These are phyloP conservation scores for Apis laboriosa DNA, from an alignment of 1,140 invertebrate species.

Conservation along the genomic window DNA sequence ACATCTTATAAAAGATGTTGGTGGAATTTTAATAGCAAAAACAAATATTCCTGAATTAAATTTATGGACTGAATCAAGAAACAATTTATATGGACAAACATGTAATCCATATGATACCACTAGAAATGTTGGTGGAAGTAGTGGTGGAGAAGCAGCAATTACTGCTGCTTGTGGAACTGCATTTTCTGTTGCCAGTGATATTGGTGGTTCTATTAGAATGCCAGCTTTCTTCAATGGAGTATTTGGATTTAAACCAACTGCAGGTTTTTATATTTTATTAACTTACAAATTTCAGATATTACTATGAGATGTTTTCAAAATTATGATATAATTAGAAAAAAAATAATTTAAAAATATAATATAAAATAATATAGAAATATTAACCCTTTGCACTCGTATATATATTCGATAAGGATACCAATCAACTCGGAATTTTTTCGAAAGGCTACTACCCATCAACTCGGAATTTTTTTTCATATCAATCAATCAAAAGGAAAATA, in stretches of 20 bases:
- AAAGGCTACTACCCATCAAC: no score
- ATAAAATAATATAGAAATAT: no score
- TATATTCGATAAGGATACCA: no score
- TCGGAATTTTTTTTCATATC: no score
- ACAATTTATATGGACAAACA: slow-evolving; percentile 95
- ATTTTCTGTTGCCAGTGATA: slow-evolving; percentile 94
- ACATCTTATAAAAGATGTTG: slow-evolving; percentile 87
- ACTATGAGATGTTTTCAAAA: not conserved
- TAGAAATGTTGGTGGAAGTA: slow-evolving; percentile 91
- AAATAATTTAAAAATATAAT: no score
- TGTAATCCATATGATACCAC: slow-evolving; percentile 95
- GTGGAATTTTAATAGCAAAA: slow-evolving; percentile 93
- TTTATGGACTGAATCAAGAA: slow-evolving; percentile 93
- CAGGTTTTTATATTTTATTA: slow-evolving; percentile 79
- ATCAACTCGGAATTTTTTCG: no score
- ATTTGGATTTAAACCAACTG: slow-evolving; percentile 94
- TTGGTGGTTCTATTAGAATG: slow-evolving; percentile 97
- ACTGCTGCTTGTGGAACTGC: slow-evolving; percentile 89
- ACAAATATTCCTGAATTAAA: slow-evolving; percentile 96
- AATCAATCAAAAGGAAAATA: no score
- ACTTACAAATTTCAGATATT: not conserved
- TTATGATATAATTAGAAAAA: no score
- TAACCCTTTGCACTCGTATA: no score
- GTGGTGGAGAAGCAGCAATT: slow-evolving; percentile 89
- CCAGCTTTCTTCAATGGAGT: slow-evolving; percentile 97